Evolutionary conservation across 2,888 invertebrate genomes (phyloP).

Genomic region (Pachymerium ferrugineum): DNA sequence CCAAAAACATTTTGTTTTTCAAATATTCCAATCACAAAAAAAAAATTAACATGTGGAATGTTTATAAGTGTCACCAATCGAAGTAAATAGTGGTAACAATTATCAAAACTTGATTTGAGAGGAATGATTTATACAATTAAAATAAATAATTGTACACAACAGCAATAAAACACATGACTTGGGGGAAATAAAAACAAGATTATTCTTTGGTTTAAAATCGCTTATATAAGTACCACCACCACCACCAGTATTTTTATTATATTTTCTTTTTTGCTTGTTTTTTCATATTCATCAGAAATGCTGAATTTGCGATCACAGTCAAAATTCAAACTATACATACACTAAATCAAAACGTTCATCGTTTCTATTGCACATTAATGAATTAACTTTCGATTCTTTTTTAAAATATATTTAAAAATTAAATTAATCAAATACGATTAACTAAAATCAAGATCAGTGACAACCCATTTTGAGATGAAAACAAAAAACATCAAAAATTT

Average conservation of each 20-base stretch:
- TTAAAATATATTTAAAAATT: background rate
- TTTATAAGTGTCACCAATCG: too few relatives aligned
- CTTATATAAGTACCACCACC: background rate
- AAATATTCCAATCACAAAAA: background rate
- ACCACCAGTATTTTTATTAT: background rate
- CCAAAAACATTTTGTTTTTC: background rate
- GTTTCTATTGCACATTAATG: background rate
- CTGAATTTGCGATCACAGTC: conserved; percentile 21
- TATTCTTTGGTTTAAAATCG: conserved; percentile 13
- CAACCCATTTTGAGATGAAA: too few relatives aligned
- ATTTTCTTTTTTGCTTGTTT: too few relatives aligned
- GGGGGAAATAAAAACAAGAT: background rate
- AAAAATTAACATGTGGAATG: background rate
- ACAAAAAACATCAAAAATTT: too few relatives aligned
- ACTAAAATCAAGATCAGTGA: too few relatives aligned
- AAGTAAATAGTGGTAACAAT: background rate
- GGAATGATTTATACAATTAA: background rate
- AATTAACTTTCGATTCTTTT: background rate
- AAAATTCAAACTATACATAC: background rate
- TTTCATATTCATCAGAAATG: too few relatives aligned
- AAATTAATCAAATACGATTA: too few relatives aligned
- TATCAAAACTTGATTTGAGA: background rate
- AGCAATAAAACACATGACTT: background rate
- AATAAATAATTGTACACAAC: conserved; percentile 1
- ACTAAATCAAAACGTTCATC: background rate